These are phyloP conservation scores for Drosophila cognata DNA, from an alignment of 2,888 invertebrate species.

Conservation along the genomic window DNA sequence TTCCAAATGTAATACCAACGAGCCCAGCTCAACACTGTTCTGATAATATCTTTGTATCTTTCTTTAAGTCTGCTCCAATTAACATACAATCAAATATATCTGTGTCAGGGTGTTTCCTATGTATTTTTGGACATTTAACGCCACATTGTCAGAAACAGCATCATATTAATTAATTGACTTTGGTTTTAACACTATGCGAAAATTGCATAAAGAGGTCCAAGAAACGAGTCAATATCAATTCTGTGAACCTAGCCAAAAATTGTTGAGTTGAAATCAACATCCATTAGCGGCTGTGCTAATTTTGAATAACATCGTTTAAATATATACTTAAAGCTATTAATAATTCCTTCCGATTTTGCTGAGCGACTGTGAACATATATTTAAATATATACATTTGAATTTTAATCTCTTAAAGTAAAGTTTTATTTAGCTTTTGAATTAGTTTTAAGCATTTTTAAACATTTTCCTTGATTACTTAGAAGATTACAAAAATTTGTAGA, in stretches of 20 bases:
- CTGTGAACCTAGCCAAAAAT: neutral
- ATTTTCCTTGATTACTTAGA: neutral
- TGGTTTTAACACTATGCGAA: conserved; percentile 55
- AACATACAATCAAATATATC: neutral
- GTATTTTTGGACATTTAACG: neutral
- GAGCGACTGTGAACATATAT: neutral
- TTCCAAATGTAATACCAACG: neutral
- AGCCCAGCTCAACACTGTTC: neutral
- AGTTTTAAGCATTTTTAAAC: neutral
- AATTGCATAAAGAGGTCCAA: conserved; percentile 14
- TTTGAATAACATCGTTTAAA: neutral
- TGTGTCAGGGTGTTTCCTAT: neutral
- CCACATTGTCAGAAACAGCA: neutral
- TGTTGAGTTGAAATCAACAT: conserved; percentile 30
- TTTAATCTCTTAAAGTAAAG: neutral
- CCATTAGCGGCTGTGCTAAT: conserved; percentile 39
- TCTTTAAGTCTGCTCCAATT: neutral
- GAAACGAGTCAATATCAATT: conserved; percentile 13
- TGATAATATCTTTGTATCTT: neutral
- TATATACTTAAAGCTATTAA: neutral
- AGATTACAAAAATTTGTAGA: neutral
- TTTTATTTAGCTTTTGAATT: neutral
- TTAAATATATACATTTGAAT: neutral
- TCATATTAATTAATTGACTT: conserved; percentile 25
- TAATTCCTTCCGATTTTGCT: neutral